Conservation (phyloP, 2,888 invertebrate species). For the Tetropium fuscum region DNA sequence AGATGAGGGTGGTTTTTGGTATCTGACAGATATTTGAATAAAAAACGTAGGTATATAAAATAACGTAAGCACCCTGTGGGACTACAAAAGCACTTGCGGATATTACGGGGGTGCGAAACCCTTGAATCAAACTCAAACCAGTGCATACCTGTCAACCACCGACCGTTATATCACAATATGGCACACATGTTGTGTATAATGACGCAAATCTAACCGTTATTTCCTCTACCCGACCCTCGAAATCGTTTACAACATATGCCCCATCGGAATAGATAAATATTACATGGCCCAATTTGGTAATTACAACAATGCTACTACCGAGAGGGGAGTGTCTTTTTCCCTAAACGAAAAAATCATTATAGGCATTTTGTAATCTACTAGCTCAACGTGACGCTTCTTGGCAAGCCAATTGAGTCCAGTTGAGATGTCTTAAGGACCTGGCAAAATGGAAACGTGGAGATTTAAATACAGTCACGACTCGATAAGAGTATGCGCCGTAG, state of each 20-base stretch:
- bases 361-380: no score
- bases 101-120: slow-evolving; percentile 10
- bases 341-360: no score
- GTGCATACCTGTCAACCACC: slow-evolving; percentile 29
- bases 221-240: slow-evolving; percentile 27
- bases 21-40: no score
- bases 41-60: no score
- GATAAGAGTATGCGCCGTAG: no score
- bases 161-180: slow-evolving; percentile 41
- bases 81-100: slow-evolving; percentile 7
- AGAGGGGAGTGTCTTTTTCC: no score
- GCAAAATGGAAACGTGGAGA: no score
- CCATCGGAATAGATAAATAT: slow-evolving; percentile 23
- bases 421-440: no score
- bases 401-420: no score
- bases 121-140: slow-evolving; percentile 14
- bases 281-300: slow-evolving; percentile 31
- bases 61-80: no score
- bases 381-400: no score
- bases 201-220: slow-evolving; percentile 47
- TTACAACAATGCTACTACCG: slow-evolving; percentile 9
- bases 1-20: slow-evolving; percentile 19
- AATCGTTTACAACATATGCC: slow-evolving; percentile 26
- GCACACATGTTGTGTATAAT: slow-evolving; percentile 36
- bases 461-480: no score